Evolutionary conservation across 2,888 invertebrate genomes (phyloP), one percentile per base, ranked within the genome.

Genomic region (Suillia variegata): DNA sequence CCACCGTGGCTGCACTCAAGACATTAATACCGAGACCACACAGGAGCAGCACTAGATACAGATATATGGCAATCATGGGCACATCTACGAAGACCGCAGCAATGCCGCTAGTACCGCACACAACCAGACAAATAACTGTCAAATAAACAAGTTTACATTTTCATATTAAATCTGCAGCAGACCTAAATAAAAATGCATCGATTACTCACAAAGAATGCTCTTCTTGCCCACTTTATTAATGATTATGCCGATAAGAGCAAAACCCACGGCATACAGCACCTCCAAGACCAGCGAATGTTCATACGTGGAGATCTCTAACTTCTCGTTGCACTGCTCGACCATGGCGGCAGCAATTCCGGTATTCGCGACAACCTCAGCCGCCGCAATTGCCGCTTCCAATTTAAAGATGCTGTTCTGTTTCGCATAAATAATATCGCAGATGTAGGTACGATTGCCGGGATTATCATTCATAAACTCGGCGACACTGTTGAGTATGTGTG

Each of bases 401-500:
- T 52, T 54, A 1, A 62, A 51, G 34, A 62, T 63, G 2, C 12
- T 56, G 31, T 59, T 34, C 26, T 21, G 21, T 18, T 71, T 73
- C 1, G 63, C 58, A 52, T 73, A 66, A 12, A 78, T 64, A 24
- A 76, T 71, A 31, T 75, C 62, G 59, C 80, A 80, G 10, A 79
- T 69, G 18, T 67, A 61, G 6, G 63, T 67, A 12, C 64, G 56
- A 15, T 67, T 59, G 17, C 67, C 69, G 1, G 76, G 74, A 62
- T 75, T 66, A 12, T 65, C 58, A 2, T 66, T 61, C 61, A 71
- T 70, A 54, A 67, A 80, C 22, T 74, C 69, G 1, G 72, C 73
- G 62, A 78, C 69, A 24, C 74, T 73, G 61, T 80, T 78, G 31
- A 79, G 68, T 15, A 80, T 77, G 33, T 79, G 77, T 1, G 80